Evolutionary conservation across 2,797 vertebrate species (phyloP).

Genomic region (Pangasius sanitwongsei): DNA sequence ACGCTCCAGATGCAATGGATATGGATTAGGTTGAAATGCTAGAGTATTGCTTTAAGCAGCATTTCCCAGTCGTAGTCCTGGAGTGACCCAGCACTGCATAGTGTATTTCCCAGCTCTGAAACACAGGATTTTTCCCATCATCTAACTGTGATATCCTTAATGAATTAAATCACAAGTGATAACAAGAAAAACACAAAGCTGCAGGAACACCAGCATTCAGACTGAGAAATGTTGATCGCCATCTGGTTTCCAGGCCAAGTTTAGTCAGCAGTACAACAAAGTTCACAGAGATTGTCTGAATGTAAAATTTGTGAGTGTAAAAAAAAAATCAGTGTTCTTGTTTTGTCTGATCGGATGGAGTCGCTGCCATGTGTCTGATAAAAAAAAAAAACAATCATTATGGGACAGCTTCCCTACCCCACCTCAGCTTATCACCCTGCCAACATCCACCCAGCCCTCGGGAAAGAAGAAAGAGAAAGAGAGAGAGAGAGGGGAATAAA

Average conservation of each 20-base stretch:
- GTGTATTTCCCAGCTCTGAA: not conserved
- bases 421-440: constrained; percentile 66
- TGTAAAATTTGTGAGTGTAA: not conserved
- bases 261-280: not conserved
- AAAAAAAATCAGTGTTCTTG: not conserved
- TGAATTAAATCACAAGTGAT: no score
- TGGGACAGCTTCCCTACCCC: constrained; percentile 68
- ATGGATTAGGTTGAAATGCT: not conserved
- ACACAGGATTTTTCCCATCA: constrained; percentile 2
- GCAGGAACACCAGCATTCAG: not conserved
- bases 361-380: constrained; percentile 75
- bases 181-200: not conserved
- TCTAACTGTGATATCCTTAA: not conserved
- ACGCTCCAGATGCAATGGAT: not conserved
- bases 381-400: constrained; percentile 74
- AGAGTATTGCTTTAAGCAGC: not conserved
- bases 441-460: constrained; percentile 69
- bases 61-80: constrained; percentile 20
- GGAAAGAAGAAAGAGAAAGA: constrained; percentile 61
- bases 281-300: not conserved
- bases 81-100: not conserved
- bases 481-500: constrained; percentile 73
- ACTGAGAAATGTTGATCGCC: not conserved
- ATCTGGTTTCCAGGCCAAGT: not conserved
- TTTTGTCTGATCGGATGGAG: constrained; percentile 63